A percentile compares a stretch with the other conserved stretches of the same genome.
Conservation (phyloP, 2,888 invertebrate genomes). For the Aporophyla nigra region DNA sequence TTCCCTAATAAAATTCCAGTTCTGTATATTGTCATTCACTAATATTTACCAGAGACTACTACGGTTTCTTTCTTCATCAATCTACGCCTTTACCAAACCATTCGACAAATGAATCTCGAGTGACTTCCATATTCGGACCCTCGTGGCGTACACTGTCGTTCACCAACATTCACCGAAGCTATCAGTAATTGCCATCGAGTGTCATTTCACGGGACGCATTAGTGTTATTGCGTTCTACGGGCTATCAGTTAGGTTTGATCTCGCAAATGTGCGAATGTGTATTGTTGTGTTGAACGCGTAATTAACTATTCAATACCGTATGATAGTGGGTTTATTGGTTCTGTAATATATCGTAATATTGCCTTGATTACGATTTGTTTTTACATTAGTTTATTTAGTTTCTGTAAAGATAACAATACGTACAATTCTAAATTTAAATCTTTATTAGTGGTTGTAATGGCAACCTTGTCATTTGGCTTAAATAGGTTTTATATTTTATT, state of each 20-base stretch:
- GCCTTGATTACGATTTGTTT: neutral
- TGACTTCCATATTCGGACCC: slow-evolving; percentile 42
- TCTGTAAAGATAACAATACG: too few species aligned
- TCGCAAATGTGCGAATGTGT: slow-evolving; percentile 73
- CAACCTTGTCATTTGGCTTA: too few species aligned
- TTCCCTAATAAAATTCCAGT: too few species aligned
- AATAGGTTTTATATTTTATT: too few species aligned
- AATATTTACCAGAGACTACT: neutral
- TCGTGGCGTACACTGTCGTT: slow-evolving; percentile 76
- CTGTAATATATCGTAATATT: neutral
- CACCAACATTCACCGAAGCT: slow-evolving; percentile 77
- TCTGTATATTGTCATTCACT: too few species aligned
- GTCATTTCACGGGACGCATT: slow-evolving; percentile 90
- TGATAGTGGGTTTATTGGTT: slow-evolving; percentile 15
- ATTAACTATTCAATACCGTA: slow-evolving; percentile 45
- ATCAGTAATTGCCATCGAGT: slow-evolving; percentile 89
- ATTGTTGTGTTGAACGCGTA: slow-evolving; percentile 57
- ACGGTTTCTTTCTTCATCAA: neutral
- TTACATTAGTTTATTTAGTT: neutral
- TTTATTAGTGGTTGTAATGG: too few species aligned
- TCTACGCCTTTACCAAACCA: neutral
- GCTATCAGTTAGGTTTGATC: slow-evolving; percentile 80
- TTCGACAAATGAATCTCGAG: slow-evolving; percentile 1
- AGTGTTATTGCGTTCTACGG: slow-evolving; percentile 83
- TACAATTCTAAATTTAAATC: too few species aligned